A percentile compares a stretch with the other conserved stretches of the same genome.
These are phyloP conservation scores for Embidobia sp. DNA, from an alignment of 2,888 invertebrate genomes.

Conservation along the genomic window DNA sequence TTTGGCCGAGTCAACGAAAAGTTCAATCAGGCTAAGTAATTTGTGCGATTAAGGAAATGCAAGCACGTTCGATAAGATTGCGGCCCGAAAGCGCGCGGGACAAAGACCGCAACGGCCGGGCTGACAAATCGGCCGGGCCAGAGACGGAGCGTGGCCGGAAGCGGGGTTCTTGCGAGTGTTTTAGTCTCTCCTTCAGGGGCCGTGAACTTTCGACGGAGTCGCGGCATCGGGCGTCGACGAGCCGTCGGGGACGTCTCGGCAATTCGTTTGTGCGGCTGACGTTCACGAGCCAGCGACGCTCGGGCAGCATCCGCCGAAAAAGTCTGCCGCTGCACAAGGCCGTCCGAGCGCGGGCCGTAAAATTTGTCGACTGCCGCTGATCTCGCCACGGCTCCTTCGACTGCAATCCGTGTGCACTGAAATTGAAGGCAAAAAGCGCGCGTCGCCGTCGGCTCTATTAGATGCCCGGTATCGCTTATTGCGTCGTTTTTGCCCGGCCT, in stretches of 20 bases:
- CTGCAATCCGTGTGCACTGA: slow-evolving; percentile 22
- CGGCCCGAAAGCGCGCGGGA: too few species aligned
- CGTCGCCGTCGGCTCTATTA: slow-evolving; percentile 33
- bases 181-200: slow-evolving; percentile 1
- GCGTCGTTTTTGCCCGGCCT: background rate
- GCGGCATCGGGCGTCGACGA: slow-evolving; percentile 7
- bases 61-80: slow-evolving; percentile 35
- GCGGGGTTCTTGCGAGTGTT: slow-evolving; percentile 17
- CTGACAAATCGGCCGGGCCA: slow-evolving; percentile 10
- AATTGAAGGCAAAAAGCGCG: slow-evolving; percentile 21
- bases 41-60: slow-evolving; percentile 38
- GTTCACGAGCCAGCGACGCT: slow-evolving; percentile 63
- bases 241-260: slow-evolving; percentile 24
- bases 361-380: slow-evolving; percentile 47
- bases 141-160: slow-evolving; percentile 13
- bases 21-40: slow-evolving; percentile 43
- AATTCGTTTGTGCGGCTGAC: slow-evolving; percentile 65
- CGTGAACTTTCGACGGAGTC: slow-evolving; percentile 20
- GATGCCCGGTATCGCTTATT: slow-evolving; percentile 24
- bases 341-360: slow-evolving; percentile 33
- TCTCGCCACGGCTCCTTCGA: slow-evolving; percentile 32
- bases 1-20: slow-evolving; percentile 29
- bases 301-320: slow-evolving; percentile 45
- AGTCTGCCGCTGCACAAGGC: slow-evolving; percentile 29
- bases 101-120: slow-evolving; percentile 5